Conservation (phyloP, 2,113 vertebrate genomes). For the Myodes glareolus region DNA sequence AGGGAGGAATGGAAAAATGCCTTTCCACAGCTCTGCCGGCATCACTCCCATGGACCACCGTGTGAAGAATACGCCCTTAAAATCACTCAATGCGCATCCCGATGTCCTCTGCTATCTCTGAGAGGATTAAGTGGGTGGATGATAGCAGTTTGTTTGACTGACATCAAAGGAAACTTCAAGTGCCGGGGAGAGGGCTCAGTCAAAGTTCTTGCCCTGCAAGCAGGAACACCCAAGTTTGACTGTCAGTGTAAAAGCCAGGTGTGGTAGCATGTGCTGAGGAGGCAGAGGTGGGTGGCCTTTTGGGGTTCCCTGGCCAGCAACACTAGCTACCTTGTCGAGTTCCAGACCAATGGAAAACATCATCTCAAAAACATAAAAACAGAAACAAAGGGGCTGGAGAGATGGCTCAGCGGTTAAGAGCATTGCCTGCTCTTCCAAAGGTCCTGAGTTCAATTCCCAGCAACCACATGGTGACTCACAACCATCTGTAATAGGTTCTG, state of each 20-base stretch:
- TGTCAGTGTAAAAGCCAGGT: not conserved
- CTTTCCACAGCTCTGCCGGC: not conserved
- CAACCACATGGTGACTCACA: too few relatives aligned
- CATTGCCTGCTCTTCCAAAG: too few relatives aligned
- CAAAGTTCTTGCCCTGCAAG: not conserved
- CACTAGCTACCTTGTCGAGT: not conserved
- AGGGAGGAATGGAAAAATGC: not conserved
- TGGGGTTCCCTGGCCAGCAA: not conserved
- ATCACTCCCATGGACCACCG: rapidly evolving
- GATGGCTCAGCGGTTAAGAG: too few relatives aligned
- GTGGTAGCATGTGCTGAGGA: not conserved
- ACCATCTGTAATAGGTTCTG: too few relatives aligned
- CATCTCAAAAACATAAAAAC: not conserved
- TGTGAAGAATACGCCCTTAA: not conserved
- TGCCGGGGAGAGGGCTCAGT: not conserved
- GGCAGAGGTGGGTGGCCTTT: not conserved
- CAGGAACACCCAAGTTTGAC: too few relatives aligned
- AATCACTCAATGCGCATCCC: too few relatives aligned
- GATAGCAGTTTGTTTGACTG: not conserved
- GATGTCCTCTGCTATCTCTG: not conserved
- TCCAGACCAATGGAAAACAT: not conserved
- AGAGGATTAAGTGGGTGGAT: not conserved
- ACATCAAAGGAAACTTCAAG: not conserved
- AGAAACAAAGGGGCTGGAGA: too few relatives aligned
- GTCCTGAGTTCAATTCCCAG: too few relatives aligned